These are phyloP conservation scores for Eudyptes chrysolophus DNA, from an alignment of 2,113 vertebrate species.

Conservation along the genomic window DNA sequence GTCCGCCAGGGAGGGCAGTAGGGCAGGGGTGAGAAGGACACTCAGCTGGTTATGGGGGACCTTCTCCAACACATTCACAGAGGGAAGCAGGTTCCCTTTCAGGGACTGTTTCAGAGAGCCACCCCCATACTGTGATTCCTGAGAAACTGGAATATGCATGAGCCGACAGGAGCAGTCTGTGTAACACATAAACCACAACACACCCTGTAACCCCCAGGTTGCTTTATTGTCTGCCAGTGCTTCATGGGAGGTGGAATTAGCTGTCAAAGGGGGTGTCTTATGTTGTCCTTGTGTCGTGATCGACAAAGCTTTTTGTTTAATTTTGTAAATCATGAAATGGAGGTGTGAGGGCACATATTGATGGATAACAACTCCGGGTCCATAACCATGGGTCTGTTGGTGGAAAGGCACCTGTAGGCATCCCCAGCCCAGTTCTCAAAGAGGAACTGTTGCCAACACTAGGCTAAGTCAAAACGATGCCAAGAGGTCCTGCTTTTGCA, in stretches of 20 bases:
- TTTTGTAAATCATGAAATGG: background rate
- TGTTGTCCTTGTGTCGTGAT: background rate
- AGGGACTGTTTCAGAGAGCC: background rate
- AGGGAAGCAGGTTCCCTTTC: background rate
- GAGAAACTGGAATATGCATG: background rate
- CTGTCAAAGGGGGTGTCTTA: background rate
- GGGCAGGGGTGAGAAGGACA: background rate
- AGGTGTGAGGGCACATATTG: fast-evolving
- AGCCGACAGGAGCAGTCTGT: background rate
- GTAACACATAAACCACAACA: background rate
- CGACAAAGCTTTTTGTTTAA: background rate
- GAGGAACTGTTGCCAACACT: background rate
- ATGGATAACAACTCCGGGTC: background rate
- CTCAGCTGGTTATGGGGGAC: background rate
- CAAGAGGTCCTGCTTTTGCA: background rate
- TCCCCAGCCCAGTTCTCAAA: background rate
- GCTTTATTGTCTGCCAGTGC: background rate
- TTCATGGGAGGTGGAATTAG: background rate
- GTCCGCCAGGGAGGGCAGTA: background rate
- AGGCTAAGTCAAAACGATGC: background rate
- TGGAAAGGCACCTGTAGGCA: background rate
- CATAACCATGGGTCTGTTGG: background rate
- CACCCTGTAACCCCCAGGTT: background rate
- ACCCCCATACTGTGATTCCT: background rate
- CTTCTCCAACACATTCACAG: background rate